Base-by-base conservation (phyloP, 2,888 invertebrate species). In the Lamproptera curius region DNA sequence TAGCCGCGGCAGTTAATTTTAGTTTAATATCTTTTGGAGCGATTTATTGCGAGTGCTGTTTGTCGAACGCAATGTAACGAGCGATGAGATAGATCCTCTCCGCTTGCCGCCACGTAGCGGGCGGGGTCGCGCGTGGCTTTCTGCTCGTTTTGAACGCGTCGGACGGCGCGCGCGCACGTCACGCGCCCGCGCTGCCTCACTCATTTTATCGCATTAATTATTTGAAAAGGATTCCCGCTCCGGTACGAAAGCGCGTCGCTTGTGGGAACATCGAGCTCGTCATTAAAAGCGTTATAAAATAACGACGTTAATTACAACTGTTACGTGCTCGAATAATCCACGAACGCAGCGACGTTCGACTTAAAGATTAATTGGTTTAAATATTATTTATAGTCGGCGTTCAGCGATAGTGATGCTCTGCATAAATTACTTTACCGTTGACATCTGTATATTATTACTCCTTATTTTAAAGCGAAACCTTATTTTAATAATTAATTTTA, bases 151-250 rank as follows among this genome's bases (percentile, higher is more conserved):
- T 67, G n/a, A n/a, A 58, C 69, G 78, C 76, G 71, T 78, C 79
- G 83, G 83, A 85, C 86, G 85, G 76, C 76, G 79, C 82, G 77
- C 77, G 77, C 82, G 74, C 76, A 70, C 82, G 84, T 85, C 85
- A 86, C 86, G 86, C 82, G 82, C 78, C 52, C 42, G 73, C 75
- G 70, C 72, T 59, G 69, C 68, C 76, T 79, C 83, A 82, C 85
- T 82, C n/a, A 82, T 85, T 86, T 86, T 85, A 87, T 87, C 85
- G 84, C 83, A 86, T 86, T 86, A 84, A 86, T 86, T 86, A 86
- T 86, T 85, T 83, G 76, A 73, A 84, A 78, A 84, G 82, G 80
- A 79, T 77, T 81, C 80, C 83, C 74, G 77, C 80, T 78, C 79
- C 69, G 72, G 65, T 59, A 48, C 48, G 37, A 55, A 56, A 53